These are phyloP conservation scores for Amia ocellicauda DNA, from an alignment of 2,113 vertebrate genomes.

Conservation along the genomic window DNA sequence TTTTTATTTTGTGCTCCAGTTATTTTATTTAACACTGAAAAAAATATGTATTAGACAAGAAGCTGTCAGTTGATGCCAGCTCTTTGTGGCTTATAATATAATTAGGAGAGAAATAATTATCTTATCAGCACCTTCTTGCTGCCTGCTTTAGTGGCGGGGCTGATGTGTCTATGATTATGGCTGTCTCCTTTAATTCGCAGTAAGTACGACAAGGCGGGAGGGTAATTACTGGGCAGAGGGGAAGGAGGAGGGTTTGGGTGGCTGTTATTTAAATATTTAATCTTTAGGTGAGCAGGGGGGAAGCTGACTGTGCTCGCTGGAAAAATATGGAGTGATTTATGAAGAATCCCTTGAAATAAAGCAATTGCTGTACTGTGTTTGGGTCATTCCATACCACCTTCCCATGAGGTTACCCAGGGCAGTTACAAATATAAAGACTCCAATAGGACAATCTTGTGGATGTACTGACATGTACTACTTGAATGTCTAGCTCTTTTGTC, in stretches of 20 bases:
- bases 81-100: slow-evolving; percentile 13
- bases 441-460: too few relatives aligned
- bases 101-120: slow-evolving; percentile 12
- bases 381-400: too few relatives aligned
- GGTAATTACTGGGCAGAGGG: not conserved
- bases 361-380: too few relatives aligned
- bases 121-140: slow-evolving; percentile 13
- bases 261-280: not conserved
- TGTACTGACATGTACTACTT: too few relatives aligned
- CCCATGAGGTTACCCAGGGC: too few relatives aligned
- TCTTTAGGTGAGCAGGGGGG: not conserved
- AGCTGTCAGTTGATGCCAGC: slow-evolving; percentile 2
- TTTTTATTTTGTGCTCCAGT: not conserved
- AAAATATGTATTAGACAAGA: not conserved
- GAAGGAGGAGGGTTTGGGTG: not conserved
- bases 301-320: too few relatives aligned
- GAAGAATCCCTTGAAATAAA: too few relatives aligned
- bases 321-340: too few relatives aligned
- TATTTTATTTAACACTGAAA: not conserved
- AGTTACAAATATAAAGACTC: too few relatives aligned
- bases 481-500: too few relatives aligned
- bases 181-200: slow-evolving; percentile 11
- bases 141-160: not conserved
- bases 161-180: slow-evolving; percentile 12
- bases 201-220: not conserved